phyloP scores from a whole-genome alignment of 2,888 invertebrate species.

The Xestia sexstrigata region DNA sequence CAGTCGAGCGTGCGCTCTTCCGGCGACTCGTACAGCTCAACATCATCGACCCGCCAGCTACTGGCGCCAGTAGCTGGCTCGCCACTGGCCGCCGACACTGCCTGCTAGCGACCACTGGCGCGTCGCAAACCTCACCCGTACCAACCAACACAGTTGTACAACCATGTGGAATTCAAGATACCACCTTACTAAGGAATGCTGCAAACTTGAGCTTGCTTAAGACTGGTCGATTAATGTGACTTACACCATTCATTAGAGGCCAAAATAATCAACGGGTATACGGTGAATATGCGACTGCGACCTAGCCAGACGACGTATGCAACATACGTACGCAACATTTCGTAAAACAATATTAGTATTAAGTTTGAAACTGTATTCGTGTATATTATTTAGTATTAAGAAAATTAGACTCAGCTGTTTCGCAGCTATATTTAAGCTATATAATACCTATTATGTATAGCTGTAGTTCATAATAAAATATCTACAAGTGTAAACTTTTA shows the following conservation, averaged over 20 bases:
- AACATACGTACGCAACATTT: slow-evolving; percentile 32
- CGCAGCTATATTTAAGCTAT: slow-evolving; percentile 39
- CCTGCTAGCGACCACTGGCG: slow-evolving; percentile 72
- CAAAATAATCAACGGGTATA: neutral
- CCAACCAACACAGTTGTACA: slow-evolving; percentile 39
- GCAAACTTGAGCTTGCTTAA: slow-evolving; percentile 1
- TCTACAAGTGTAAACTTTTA: neutral
- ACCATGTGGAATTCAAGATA: slow-evolving; percentile 39
- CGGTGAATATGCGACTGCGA: slow-evolving; percentile 25
- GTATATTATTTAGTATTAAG: slow-evolving; percentile 33
- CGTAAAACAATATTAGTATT: slow-evolving; percentile 5
- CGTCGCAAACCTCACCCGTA: slow-evolving; percentile 64
- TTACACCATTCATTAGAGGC: neutral
- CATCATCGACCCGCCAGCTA: slow-evolving; percentile 94
- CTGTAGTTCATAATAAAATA: slow-evolving; percentile 3
- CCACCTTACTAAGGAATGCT: slow-evolving; percentile 48
- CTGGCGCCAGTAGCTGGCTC: slow-evolving; percentile 79
- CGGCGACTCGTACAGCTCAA: slow-evolving; percentile 95
- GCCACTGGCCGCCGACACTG: slow-evolving; percentile 71
- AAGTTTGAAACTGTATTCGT: slow-evolving; percentile 12
- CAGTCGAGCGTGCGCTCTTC: slow-evolving; percentile 93
- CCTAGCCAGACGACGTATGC: slow-evolving; percentile 26
- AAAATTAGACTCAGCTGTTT: slow-evolving; percentile 38
- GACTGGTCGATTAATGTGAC: neutral
- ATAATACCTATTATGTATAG: slow-evolving; percentile 17